Evolutionary conservation across 2,888 invertebrate species (phyloP), one percentile per base, ranked within the genome.

Genomic region (Napeogenes sylphis): DNA sequence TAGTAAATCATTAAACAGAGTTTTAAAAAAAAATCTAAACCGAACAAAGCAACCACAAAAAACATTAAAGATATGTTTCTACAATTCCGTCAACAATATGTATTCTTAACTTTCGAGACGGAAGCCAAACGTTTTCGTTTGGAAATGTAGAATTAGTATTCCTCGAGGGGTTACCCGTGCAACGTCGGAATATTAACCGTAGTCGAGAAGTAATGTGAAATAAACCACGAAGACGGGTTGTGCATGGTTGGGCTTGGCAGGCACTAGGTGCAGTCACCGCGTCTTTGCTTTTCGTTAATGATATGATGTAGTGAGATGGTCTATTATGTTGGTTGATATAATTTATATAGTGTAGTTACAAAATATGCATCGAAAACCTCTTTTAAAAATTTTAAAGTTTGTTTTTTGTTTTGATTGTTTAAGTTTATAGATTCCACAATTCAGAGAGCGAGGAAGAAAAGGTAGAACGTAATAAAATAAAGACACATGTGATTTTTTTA

Each of bases 201-300:
- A 67, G 72, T 75, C 77, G 77, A 82, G 85, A 83, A 85, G 82
- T 87, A 86, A 86, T 83, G 85, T 83, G 80, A 84, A 82, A 83
- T 83, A 83, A 85, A 84, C 83, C 79, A 82, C 80, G 78, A 82
- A 82, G 80, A 77, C 70, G 79, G 80, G 78, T 84, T 84, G 85
- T 85, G 87, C 81, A 83, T 78, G 78, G 77, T 47, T 58, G 58
- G 55, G 58, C 47, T 46, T 54, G 58, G 58, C 55, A 60, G 58
- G 42, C 56, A 57, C 58, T 30, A n/a, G 56, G 53, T 38, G 21
- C 35, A 56, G 33, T 57, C 54, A 45, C 55, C 56, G 61, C 61
- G 56, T 58, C 10, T 30, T 56, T 45, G 21, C 10, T 21, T 38
- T 38, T 14, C 38, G 10, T 21, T 21, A 21, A 21, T 21, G 21